A percentile compares a stretch with the other conserved stretches of the same genome.
These are phyloP conservation scores for Clarias macrocephalus DNA, from an alignment of 2,113 vertebrate species.

Conservation along the genomic window DNA sequence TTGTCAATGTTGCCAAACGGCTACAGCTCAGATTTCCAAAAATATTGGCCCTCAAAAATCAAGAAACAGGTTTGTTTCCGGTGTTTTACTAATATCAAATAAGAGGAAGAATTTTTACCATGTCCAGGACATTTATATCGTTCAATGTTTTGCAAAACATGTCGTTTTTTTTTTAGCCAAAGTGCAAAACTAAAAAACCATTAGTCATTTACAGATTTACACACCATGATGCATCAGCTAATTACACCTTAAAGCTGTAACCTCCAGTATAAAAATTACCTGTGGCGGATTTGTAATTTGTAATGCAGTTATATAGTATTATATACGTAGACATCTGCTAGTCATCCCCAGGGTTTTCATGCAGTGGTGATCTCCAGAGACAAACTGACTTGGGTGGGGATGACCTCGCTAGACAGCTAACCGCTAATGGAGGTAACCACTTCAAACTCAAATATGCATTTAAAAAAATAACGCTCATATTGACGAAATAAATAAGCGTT, in stretches of 20 bases:
- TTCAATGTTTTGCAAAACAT: too few relatives aligned
- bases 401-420: not conserved
- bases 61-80: too few relatives aligned
- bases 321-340: not conserved
- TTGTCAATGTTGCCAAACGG: too few relatives aligned
- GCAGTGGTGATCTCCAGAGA: not conserved
- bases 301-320: not conserved
- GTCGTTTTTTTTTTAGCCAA: not conserved
- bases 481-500: not conserved
- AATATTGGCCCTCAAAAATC: too few relatives aligned
- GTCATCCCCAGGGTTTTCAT: not conserved
- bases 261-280: not conserved
- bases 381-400: slow-evolving; percentile 15
- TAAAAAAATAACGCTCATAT: not conserved
- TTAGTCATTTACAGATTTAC: not conserved
- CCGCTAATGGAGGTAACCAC: not conserved
- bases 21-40: too few relatives aligned
- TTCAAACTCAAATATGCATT: not conserved
- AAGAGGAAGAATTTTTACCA: too few relatives aligned
- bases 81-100: too few relatives aligned
- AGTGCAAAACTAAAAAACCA: not conserved
- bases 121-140: too few relatives aligned
- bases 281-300: not conserved
- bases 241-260: not conserved
- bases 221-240: not conserved